A percentile compares a stretch with the other conserved stretches of the same genome.
Evolutionary conservation across 2,888 invertebrate species (phyloP).

Genomic region (Ophion ventricosus): DNA sequence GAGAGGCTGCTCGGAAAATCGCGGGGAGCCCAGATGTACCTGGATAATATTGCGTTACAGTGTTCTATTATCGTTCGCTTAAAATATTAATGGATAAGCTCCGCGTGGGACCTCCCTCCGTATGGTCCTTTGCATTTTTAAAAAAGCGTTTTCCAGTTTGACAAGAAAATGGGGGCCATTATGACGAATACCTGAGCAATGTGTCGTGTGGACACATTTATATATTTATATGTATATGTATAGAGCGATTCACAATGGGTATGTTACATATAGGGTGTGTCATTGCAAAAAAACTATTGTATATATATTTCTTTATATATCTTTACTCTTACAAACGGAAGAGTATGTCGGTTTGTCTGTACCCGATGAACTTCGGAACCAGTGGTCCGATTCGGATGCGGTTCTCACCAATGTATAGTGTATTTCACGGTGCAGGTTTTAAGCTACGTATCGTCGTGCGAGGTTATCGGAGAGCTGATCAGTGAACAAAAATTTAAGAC

Average conservation of each 20-base stretch:
- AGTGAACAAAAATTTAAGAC: no score
- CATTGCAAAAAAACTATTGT: no score
- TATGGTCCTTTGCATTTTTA: slow-evolving; percentile 38
- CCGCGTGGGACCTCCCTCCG: background rate
- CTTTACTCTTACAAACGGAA: no score
- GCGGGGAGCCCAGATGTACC: slow-evolving; percentile 22
- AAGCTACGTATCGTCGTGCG: no score
- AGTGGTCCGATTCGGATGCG: no score
- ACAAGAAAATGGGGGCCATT: slow-evolving; percentile 53
- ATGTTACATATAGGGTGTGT: background rate
- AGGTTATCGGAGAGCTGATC: no score
- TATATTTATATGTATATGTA: background rate
- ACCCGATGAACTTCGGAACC: no score
- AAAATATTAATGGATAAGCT: slow-evolving; percentile 51
- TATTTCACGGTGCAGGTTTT: no score
- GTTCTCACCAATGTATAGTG: no score
- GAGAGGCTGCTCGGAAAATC: background rate
- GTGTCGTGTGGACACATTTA: background rate
- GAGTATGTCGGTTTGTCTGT: no score
- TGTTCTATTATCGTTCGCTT: slow-evolving; percentile 53
- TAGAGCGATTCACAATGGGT: background rate
- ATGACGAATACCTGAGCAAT: slow-evolving; percentile 43
- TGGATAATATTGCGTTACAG: slow-evolving; percentile 29
- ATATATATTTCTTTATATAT: no score
- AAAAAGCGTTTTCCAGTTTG: slow-evolving; percentile 39